Conservation (phyloP, 2,888 invertebrate genomes). For the Mythimna lalbum region DNA sequence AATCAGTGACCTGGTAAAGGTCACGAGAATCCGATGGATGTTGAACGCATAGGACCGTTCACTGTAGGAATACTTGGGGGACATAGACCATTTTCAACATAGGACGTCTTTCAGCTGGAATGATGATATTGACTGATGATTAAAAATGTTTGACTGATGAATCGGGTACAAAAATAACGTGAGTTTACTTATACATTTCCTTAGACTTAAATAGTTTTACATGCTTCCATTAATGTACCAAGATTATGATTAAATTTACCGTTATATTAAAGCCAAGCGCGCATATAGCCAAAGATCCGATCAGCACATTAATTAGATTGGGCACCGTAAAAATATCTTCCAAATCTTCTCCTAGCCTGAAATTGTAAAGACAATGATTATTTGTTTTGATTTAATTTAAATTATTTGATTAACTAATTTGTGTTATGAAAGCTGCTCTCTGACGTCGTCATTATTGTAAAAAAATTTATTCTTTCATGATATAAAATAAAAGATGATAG, state of each 20-base stretch:
- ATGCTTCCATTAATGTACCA: constrained; percentile 26
- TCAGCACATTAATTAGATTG: constrained; percentile 81
- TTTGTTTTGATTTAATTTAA: constrained; percentile 23
- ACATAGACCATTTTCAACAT: no score
- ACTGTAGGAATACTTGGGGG: no score
- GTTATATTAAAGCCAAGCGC: constrained; percentile 84
- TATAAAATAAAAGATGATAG: no score
- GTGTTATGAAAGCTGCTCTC: no score
- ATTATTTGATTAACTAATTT: constrained; percentile 36
- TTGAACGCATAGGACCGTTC: no score
- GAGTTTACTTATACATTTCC: constrained; percentile 10
- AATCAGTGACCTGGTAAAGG: no score
- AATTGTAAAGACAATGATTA: constrained; percentile 58
- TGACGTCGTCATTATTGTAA: neutral
- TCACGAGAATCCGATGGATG: no score
- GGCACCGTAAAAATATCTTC: constrained; percentile 82
- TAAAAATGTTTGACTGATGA: neutral
- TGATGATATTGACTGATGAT: no score
- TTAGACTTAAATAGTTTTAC: constrained; percentile 11
- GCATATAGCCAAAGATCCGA: constrained; percentile 84
- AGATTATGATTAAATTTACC: constrained; percentile 68
- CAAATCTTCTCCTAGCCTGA: constrained; percentile 80
- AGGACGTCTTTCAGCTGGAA: no score
- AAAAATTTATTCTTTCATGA: neutral
- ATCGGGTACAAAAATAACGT: constrained; percentile 4